Evolutionary conservation across 2,888 invertebrate genomes (phyloP).

Genomic region (Cordilura impudica): DNA sequence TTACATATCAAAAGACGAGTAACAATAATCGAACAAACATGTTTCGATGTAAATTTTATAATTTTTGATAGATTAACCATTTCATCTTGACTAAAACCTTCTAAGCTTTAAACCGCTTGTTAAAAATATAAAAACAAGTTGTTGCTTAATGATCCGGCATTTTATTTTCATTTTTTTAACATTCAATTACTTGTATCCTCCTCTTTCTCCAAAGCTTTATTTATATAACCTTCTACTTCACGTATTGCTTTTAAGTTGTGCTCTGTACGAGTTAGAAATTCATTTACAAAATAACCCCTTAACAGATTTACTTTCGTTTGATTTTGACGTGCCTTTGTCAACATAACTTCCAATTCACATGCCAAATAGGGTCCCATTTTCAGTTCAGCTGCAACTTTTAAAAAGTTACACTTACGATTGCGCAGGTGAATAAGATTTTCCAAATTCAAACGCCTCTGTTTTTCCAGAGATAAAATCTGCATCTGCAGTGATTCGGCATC

Average conservation of each 20-base stretch:
- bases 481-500: not conserved
- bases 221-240: constrained; percentile 70
- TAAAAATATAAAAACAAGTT: not conserved
- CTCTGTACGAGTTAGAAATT: constrained; percentile 69
- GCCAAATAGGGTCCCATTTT: constrained; percentile 72
- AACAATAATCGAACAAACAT: no score
- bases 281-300: constrained; percentile 68
- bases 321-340: constrained; percentile 69
- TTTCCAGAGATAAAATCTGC: constrained; percentile 65
- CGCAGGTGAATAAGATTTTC: constrained; percentile 66
- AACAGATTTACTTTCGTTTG: constrained; percentile 72
- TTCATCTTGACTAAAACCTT: no score
- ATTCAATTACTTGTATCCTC: constrained; percentile 31
- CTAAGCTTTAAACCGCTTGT: no score
- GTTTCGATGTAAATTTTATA: no score
- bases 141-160: not conserved
- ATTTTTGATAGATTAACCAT: no score
- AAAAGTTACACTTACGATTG: constrained; percentile 69
- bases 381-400: constrained; percentile 71
- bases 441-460: constrained; percentile 67
- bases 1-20: no score
- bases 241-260: constrained; percentile 72
- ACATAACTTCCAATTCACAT: constrained; percentile 70
- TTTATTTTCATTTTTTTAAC: no score
- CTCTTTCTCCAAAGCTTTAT: constrained; percentile 67